These are phyloP conservation scores for Dorcus parallelipipedus DNA, from an alignment of 2,888 invertebrate genomes.

Conservation along the genomic window DNA sequence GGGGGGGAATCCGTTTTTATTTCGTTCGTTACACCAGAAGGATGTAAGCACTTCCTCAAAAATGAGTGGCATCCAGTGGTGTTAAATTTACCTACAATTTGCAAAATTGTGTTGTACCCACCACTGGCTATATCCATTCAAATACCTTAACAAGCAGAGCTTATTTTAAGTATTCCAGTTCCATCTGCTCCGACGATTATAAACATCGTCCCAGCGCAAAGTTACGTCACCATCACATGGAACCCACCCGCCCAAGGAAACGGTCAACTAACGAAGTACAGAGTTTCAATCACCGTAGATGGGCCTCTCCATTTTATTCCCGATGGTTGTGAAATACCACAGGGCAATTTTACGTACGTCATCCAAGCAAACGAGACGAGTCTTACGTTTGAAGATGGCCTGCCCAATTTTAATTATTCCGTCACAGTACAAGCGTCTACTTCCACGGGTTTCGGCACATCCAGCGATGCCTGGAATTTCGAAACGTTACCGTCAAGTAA, in stretches of 20 bases:
- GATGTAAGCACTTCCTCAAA: neutral
- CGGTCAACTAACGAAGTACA: slow-evolving; percentile 16
- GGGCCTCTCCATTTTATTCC: slow-evolving; percentile 13
- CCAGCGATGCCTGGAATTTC: neutral
- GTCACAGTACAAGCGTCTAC: slow-evolving; percentile 14
- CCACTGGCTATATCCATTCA: too few species aligned
- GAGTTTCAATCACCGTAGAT: slow-evolving; percentile 5
- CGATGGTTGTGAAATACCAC: slow-evolving; percentile 5
- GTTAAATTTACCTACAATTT: too few species aligned
- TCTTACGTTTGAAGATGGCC: slow-evolving; percentile 11
- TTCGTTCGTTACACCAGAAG: slow-evolving; percentile 1
- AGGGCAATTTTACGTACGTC: neutral
- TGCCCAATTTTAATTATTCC: slow-evolving; percentile 15
- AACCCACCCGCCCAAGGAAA: slow-evolving; percentile 16
- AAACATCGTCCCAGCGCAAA: neutral
- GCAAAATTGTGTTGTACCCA: too few species aligned
- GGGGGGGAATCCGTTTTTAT: neutral
- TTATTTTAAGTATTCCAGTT: slow-evolving; percentile 8
- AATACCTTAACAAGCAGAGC: too few species aligned
- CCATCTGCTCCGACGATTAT: slow-evolving; percentile 12
- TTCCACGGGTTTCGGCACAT: slow-evolving; percentile 10
- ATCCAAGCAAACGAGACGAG: neutral
- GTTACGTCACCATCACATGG: slow-evolving; percentile 12
- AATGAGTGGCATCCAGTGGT: too few species aligned
- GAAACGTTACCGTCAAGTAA: slow-evolving; percentile 13